Conservation (phyloP, 2,113 vertebrate genomes). For the Sturnira hondurensis region DNA sequence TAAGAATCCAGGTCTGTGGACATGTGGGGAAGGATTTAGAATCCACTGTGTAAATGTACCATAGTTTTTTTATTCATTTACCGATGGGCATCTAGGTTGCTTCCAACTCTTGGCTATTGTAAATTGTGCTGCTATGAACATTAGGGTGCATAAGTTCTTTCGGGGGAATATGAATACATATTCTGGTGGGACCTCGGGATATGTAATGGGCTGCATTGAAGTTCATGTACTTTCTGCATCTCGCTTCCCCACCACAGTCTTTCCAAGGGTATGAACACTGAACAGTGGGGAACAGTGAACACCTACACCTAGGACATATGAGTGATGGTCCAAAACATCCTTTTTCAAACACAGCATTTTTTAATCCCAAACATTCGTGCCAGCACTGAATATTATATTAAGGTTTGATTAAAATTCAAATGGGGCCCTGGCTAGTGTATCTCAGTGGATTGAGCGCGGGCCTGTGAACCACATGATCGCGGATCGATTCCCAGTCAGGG, state of each 20-base stretch:
- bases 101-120: too few relatives aligned
- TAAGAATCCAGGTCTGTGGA: background rate
- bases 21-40: too few relatives aligned
- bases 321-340: background rate
- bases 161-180: background rate
- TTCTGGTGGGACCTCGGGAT: background rate
- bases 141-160: too few relatives aligned
- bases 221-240: background rate
- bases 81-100: too few relatives aligned
- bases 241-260: background rate
- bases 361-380: background rate
- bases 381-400: background rate
- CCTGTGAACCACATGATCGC: too few relatives aligned
- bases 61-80: too few relatives aligned
- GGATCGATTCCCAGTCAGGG: too few relatives aligned
- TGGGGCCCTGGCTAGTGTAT: too few relatives aligned
- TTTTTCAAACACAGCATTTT: background rate
- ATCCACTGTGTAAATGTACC: too few relatives aligned
- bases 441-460: too few relatives aligned
- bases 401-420: background rate
- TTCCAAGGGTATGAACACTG: too few relatives aligned
- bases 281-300: background rate
- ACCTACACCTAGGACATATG: rapidly evolving
- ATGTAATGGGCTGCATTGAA: background rate
- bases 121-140: too few relatives aligned